These are phyloP conservation scores for Panzeria rudis DNA, from an alignment of 2,888 invertebrate species.

Conservation along the genomic window DNA sequence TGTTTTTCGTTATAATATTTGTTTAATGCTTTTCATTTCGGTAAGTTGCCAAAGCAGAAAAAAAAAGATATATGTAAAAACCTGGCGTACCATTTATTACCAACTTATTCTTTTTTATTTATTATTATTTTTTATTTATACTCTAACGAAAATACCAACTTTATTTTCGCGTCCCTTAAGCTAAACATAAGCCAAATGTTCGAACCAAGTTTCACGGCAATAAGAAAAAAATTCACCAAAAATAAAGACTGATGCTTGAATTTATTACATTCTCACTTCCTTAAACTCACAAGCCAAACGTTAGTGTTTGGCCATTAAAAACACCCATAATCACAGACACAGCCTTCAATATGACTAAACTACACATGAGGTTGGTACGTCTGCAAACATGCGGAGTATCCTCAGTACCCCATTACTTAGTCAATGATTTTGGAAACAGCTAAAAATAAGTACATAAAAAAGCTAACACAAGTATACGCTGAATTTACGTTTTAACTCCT, in stretches of 20 bases:
- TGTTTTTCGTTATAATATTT: slow-evolving; percentile 39
- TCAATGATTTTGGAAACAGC: slow-evolving; percentile 55
- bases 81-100: slow-evolving; percentile 62
- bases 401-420: slow-evolving; percentile 23
- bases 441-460: not conserved
- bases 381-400: not conserved
- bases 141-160: slow-evolving; percentile 47
- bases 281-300: slow-evolving; percentile 53
- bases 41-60: slow-evolving; percentile 19
- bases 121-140: slow-evolving; percentile 24
- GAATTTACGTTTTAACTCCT: slow-evolving; percentile 63
- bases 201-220: not conserved
- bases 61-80: slow-evolving; percentile 15
- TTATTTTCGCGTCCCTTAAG: slow-evolving; percentile 70
- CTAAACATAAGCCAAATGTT: slow-evolving; percentile 58
- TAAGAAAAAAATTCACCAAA: slow-evolving; percentile 34
- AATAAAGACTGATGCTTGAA: slow-evolving; percentile 73
- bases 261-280: slow-evolving; percentile 73
- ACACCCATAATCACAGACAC: slow-evolving; percentile 67
- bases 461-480: slow-evolving; percentile 57
- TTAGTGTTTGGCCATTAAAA: slow-evolving; percentile 65
- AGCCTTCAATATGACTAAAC: slow-evolving; percentile 39
- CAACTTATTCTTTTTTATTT: slow-evolving; percentile 55
- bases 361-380: slow-evolving; percentile 7
- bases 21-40: slow-evolving; percentile 52